These are phyloP conservation scores for Pristionchus entomophagus DNA, from an alignment of 2,888 invertebrate species.

Conservation along the genomic window DNA sequence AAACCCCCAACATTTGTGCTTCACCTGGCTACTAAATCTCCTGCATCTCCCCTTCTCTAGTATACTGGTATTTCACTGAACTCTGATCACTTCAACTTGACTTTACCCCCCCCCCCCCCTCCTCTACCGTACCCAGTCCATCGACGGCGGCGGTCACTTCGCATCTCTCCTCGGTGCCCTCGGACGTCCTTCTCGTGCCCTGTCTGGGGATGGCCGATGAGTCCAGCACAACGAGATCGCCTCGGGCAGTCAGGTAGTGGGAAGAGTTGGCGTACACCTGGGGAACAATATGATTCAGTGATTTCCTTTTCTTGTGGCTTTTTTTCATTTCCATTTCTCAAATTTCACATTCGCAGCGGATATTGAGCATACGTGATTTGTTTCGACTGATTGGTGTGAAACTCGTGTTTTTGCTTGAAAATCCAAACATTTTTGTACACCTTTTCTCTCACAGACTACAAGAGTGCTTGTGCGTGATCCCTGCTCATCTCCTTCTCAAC, in stretches of 20 bases:
- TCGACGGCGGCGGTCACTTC: conserved; percentile 45
- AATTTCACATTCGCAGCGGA: neutral
- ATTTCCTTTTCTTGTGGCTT: neutral
- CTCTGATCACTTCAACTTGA: no score
- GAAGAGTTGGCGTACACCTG: conserved; percentile 63
- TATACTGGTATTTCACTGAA: no score
- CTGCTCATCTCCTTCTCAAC: neutral
- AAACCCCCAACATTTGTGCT: no score
- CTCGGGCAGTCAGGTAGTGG: conserved; percentile 64
- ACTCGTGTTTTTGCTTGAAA: no score
- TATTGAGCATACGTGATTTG: neutral
- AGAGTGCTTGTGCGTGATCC: no score
- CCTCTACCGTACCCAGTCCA: conserved; percentile 4
- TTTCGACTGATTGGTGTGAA: no score
- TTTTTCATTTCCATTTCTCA: neutral
- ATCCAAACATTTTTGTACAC: no score
- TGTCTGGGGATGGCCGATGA: neutral
- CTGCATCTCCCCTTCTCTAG: no score
- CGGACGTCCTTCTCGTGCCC: neutral
- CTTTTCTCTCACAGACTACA: no score
- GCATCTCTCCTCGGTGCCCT: conserved; percentile 27
- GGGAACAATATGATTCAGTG: neutral
- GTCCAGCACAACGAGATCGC: conserved; percentile 66
- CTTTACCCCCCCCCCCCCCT: no score
- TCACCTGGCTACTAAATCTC: no score